Evolutionary conservation across 2,797 vertebrate species (phyloP).

Genomic region (Galaxias olidus): DNA sequence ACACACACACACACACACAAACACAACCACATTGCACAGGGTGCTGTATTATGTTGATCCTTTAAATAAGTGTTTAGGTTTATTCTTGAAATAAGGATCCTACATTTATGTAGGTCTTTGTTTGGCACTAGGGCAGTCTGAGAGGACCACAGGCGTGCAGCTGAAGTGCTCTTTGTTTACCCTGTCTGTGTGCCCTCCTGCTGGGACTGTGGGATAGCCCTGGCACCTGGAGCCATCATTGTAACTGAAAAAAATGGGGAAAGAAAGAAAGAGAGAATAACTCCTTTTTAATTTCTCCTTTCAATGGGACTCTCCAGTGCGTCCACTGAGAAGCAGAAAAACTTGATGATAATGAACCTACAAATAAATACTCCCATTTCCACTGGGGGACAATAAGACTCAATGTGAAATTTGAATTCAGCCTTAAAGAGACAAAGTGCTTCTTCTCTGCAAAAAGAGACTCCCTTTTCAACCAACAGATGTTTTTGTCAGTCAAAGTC

Average conservation of each 20-base stretch:
- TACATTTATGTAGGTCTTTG: slow-evolving; percentile 86
- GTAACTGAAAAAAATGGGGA: slow-evolving; percentile 82
- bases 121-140: slow-evolving; percentile 74
- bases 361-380: slow-evolving; percentile 82
- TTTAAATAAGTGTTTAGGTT: slow-evolving; percentile 87
- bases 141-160: slow-evolving; percentile 81
- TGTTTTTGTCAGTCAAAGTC: slow-evolving; percentile 79
- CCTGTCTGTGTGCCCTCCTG: slow-evolving; percentile 74
- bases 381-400: slow-evolving; percentile 67
- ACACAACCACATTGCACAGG: slow-evolving; percentile 49
- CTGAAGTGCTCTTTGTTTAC: slow-evolving; percentile 84
- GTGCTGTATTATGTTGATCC: slow-evolving; percentile 78
- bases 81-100: slow-evolving; percentile 87
- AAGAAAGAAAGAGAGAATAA: slow-evolving; percentile 71
- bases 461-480: slow-evolving; percentile 75
- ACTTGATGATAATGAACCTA: slow-evolving; percentile 82
- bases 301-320: slow-evolving; percentile 77
- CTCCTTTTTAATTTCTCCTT: slow-evolving; percentile 73
- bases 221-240: slow-evolving; percentile 86
- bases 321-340: slow-evolving; percentile 72
- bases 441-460: slow-evolving; percentile 64
- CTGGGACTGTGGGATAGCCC: slow-evolving; percentile 73
- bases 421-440: slow-evolving; percentile 66
- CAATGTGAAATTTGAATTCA: slow-evolving; percentile 81
- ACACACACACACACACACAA: too few species aligned